Evolutionary conservation across 2,113 vertebrate species (phyloP).

Genomic region (Hippocampus mohnikei): DNA sequence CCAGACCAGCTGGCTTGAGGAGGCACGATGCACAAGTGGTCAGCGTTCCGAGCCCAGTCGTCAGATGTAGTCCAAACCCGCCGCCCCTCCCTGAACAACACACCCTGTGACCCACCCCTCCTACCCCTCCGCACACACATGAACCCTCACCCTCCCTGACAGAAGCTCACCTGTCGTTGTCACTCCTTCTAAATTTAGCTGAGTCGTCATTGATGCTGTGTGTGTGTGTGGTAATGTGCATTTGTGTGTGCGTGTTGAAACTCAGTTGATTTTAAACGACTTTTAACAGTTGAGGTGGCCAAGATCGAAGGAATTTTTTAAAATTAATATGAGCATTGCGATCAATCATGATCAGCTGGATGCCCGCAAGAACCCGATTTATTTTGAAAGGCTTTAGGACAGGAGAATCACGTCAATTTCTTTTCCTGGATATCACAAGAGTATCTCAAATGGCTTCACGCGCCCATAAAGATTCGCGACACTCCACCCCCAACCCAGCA

Average conservation of each 20-base stretch:
- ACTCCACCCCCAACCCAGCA: too few species aligned
- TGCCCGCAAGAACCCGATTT: conserved; percentile 23
- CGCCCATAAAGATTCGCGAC: too few species aligned
- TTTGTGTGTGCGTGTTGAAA: not conserved
- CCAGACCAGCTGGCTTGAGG: conserved; percentile 72
- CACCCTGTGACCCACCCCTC: conserved; percentile 4
- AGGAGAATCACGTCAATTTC: too few species aligned
- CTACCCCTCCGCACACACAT: conserved; percentile 16
- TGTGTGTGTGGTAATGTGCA: conserved; percentile 5
- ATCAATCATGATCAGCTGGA: too few species aligned
- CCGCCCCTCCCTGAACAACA: conserved; percentile 22
- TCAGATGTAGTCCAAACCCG: conserved; percentile 18
- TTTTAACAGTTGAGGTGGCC: too few species aligned
- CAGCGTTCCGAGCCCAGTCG: conserved; percentile 48
- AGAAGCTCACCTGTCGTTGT: conserved; percentile 56
- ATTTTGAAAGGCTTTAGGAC: conserved; percentile 35
- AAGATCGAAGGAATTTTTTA: too few species aligned
- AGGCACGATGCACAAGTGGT: conserved; percentile 50
- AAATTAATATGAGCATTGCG: too few species aligned
- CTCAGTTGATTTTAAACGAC: too few species aligned
- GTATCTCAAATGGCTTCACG: too few species aligned
- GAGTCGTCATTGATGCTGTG: conserved; percentile 55
- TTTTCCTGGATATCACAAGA: too few species aligned
- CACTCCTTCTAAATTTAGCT: conserved; percentile 62
- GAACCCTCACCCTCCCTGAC: conserved; percentile 3